Evolutionary conservation across 2,113 vertebrate genomes (phyloP), one percentile per base, ranked within the genome.

Genomic region (Chrysochloris asiatica): DNA sequence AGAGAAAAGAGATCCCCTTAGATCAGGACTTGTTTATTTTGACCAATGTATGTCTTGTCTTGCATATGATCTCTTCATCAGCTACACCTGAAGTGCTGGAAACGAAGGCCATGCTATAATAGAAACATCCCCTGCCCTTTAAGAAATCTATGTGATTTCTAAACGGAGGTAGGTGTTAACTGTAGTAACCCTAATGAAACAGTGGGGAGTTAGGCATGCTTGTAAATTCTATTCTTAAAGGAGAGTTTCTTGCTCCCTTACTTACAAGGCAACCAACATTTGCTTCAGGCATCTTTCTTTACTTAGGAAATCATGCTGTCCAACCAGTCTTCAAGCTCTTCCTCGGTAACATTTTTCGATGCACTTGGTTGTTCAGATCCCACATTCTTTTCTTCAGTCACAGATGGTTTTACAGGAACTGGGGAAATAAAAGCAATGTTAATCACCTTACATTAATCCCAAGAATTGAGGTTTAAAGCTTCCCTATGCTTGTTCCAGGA

Each of bases 301-400:
- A 50, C 30, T 65, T 87, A 99, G 82, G 98, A 98, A 92, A 99
- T 99, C 99, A 99, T 99, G 95, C 98, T 99, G 98, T 99, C 99
- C 67, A 99, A 95, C 99, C 99, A 99, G 41, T 99, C 99, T 96
- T 99, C 99, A 77, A 99, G 98, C 91, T 99, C 99, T 71, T 99
- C 99, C 89, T 99, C 99, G 0, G 98, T 98, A 93, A 99, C 80
- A 6, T 43, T 90, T 96, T 96, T 98, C 7, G 97, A 93, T 45
- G 92, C 17, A 52, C 33, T 85, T 50, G 92, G 91, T 45, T 95
- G 96, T 45, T 94, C 92, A 22, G 96, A 38, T 56, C 86, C 81
- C 94, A 90, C 3, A 1, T 22, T 94, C 72, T 95, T 94, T 72
- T 96, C 96, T 96, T 96, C 95, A 52, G 80, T 87, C 36, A 52